These are phyloP conservation scores for Acanthornis magna DNA, from an alignment of 2,797 vertebrate genomes.

Conservation along the genomic window DNA sequence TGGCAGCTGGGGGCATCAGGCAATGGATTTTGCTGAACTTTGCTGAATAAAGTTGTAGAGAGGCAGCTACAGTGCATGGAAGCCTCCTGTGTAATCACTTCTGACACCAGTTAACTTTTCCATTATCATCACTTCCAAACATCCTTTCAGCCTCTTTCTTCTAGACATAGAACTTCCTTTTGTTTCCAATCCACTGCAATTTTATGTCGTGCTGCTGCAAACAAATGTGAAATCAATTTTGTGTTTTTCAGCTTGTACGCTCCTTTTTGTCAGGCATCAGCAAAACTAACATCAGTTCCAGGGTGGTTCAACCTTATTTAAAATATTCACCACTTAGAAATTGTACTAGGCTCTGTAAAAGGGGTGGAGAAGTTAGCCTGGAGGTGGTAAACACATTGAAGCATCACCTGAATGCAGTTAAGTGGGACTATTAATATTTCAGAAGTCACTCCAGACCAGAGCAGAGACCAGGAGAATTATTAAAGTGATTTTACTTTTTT, in stretches of 20 bases:
- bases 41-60: neutral
- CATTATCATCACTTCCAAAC: conserved; percentile 28
- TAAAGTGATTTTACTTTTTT: neutral
- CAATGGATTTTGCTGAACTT: neutral
- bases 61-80: accelerated
- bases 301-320: neutral
- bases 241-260: neutral
- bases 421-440: neutral
- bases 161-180: neutral
- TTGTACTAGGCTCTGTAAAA: neutral
- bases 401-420: neutral
- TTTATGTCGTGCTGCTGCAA: neutral
- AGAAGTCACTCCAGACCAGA: neutral
- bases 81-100: conserved; percentile 17
- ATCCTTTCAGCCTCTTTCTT: conserved; percentile 8
- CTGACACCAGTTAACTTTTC: conserved; percentile 34
- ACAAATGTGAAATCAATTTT: conserved; percentile 40
- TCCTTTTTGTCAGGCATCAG: neutral
- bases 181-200: conserved; percentile 21
- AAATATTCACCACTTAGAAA: neutral
- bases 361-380: neutral
- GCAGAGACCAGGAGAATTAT: neutral
- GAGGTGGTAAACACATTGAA: neutral
- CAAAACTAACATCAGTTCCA: neutral
- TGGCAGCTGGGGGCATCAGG: neutral